phyloP scores from a whole-genome alignment of 2,888 invertebrate genomes.

The Celastrina argiolus region DNA sequence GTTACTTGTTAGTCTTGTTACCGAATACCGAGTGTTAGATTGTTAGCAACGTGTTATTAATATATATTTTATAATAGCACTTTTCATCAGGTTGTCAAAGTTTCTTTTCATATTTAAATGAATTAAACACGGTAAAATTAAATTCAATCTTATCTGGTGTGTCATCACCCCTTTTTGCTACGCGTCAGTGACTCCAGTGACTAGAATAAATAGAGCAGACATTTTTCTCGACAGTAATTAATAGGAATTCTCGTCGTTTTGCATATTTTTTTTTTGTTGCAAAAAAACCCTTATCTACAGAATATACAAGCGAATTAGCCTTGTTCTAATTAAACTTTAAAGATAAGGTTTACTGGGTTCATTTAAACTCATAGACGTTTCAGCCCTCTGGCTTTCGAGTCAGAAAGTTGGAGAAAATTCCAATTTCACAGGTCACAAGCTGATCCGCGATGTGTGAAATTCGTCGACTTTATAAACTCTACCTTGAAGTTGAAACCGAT shows the following conservation, averaged over 20 bases:
- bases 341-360: conserved; percentile 42
- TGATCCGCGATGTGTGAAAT: conserved; percentile 38
- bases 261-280: not conserved
- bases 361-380: conserved; percentile 28
- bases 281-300: not conserved
- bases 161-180: not conserved
- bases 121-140: not conserved
- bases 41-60: not conserved
- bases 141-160: not conserved
- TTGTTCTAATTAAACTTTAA: conserved; percentile 32
- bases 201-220: not conserved
- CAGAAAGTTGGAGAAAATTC: conserved; percentile 50
- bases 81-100: not conserved
- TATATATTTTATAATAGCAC: not conserved
- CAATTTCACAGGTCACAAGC: conserved; percentile 52
- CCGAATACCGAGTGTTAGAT: too few relatives aligned
- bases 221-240: not conserved
- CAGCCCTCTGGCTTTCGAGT: conserved; percentile 36
- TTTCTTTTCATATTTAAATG: not conserved
- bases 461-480: conserved; percentile 15
- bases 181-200: not conserved
- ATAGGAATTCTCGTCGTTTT: not conserved
- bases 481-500: not conserved
- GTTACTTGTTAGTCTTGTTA: not conserved
- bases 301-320: conserved; percentile 16